A percentile compares a stretch with the other conserved stretches of the same genome.
Conservation (phyloP, 2,797 vertebrate species). For the Eulemur albifrons region DNA sequence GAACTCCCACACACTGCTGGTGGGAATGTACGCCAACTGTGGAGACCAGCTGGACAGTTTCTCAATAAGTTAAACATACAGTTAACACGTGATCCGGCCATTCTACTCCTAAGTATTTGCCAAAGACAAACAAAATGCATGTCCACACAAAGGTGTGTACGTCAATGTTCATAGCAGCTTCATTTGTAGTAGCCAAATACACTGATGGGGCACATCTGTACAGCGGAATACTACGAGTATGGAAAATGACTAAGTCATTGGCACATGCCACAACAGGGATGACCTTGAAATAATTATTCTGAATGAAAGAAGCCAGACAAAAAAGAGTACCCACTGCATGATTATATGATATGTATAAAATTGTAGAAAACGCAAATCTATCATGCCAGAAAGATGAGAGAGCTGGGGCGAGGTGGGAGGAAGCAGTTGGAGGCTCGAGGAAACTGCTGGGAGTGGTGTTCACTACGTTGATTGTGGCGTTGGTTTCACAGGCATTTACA, state of each 20-base stretch:
- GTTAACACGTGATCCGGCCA: not conserved
- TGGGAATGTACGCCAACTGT: not conserved
- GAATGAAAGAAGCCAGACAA: not conserved
- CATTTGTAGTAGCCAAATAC: not conserved
- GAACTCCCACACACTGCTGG: not conserved
- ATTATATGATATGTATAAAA: not conserved
- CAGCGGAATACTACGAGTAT: too few species aligned
- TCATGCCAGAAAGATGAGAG: not conserved
- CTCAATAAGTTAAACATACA: not conserved
- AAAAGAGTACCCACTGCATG: accelerated
- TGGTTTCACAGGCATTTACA: not conserved
- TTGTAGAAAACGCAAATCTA: not conserved
- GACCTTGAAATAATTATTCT: not conserved
- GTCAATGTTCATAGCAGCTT: not conserved
- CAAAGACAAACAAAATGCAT: not conserved
- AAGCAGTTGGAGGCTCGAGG: not conserved
- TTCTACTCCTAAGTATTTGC: not conserved
- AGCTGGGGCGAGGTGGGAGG: not conserved
- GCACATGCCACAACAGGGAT: accelerated
- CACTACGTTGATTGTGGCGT: accelerated
- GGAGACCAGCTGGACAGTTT: not conserved
- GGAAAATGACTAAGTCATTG: not conserved
- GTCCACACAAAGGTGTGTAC: not conserved
- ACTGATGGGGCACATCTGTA: not conserved
- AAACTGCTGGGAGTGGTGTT: not conserved